Percentiles rank a stretch among this genome's conserved stretches.
Evolutionary conservation across 2,113 vertebrate species (phyloP).

Genomic region (Corvus hawaiiensis): DNA sequence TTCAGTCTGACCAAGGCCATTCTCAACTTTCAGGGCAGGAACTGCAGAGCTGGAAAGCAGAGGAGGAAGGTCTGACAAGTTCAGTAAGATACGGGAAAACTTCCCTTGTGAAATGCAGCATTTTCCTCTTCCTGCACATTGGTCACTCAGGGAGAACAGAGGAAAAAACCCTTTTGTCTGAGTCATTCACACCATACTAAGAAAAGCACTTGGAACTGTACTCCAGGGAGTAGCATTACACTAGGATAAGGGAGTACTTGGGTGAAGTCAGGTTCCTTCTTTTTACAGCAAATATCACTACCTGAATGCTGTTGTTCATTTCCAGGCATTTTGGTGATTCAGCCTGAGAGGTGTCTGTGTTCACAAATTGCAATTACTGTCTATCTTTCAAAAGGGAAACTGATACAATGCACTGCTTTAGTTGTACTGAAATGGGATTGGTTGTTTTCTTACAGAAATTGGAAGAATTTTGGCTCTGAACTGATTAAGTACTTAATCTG

Average conservation of each 20-base stretch:
- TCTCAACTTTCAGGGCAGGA: not conserved
- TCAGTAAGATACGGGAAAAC: not conserved
- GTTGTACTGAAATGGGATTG: not conserved
- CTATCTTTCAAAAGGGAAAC: not conserved
- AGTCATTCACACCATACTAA: not conserved
- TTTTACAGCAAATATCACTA: not conserved
- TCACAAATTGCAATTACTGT: not conserved
- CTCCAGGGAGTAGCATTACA: not conserved
- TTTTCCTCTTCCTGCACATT: not conserved
- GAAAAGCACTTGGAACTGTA: not conserved
- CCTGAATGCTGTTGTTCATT: not conserved
- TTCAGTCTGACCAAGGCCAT: not conserved
- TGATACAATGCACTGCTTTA: not conserved
- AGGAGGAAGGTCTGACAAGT: not conserved
- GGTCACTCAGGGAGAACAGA: not conserved
- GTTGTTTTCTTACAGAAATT: not conserved
- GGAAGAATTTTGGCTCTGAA: not conserved
- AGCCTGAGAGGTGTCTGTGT: not conserved
- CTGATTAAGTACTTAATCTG: not conserved
- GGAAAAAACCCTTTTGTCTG: not conserved
- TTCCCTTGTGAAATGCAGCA: not conserved
- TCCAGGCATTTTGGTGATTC: conserved; percentile 3
- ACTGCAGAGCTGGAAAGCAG: not conserved
- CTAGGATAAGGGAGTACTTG: not conserved
- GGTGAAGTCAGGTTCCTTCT: not conserved